These are phyloP conservation scores for Gallirallus australis DNA, from an alignment of 2,797 vertebrate genomes.

Conservation along the genomic window DNA sequence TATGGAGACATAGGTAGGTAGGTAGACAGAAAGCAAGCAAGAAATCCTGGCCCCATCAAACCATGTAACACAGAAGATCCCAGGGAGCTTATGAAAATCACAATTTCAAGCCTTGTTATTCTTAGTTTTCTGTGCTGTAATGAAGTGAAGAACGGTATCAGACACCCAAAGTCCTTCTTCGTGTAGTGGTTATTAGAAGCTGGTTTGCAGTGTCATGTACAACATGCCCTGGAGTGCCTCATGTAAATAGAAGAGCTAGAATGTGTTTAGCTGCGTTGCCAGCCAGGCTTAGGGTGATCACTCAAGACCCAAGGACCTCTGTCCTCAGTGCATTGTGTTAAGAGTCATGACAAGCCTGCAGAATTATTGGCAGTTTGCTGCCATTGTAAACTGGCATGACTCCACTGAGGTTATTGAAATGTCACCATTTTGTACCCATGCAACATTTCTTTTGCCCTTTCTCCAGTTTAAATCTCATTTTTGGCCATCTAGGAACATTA, in stretches of 20 bases:
- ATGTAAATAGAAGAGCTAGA: conserved; percentile 8
- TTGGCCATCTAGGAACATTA: neutral
- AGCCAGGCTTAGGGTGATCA: neutral
- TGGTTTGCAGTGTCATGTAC: conserved; percentile 5
- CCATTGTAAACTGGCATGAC: rapidly evolving
- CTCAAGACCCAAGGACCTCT: neutral
- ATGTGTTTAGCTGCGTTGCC: neutral
- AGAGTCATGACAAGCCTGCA: neutral
- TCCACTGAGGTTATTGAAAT: neutral
- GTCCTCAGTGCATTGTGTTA: neutral
- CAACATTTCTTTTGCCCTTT: neutral
- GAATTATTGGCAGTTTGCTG: neutral
- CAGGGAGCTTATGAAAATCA: neutral
- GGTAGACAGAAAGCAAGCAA: neutral
- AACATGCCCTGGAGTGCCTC: neutral
- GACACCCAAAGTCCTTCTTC: neutral
- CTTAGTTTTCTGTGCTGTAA: neutral
- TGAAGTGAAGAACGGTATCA: neutral
- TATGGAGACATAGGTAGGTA: neutral
- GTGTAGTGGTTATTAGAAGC: neutral
- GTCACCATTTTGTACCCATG: neutral
- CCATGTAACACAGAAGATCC: neutral
- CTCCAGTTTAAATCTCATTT: neutral
- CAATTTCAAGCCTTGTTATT: neutral
- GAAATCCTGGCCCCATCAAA: neutral